phyloP scores from a whole-genome alignment of 2,888 invertebrate genomes.

The Dicyrtomina minuta region DNA sequence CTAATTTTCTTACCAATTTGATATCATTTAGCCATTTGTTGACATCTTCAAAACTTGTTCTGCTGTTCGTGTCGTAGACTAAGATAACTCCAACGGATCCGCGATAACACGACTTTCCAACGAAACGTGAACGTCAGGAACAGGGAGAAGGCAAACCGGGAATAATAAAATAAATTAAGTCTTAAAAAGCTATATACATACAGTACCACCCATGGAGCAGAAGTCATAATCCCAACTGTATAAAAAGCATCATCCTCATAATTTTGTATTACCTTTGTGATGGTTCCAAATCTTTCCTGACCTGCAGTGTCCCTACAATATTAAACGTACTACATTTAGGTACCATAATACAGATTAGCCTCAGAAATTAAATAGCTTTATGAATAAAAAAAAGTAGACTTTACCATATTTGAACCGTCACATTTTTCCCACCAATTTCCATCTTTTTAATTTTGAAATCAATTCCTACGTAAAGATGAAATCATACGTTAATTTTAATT shows the following conservation, averaged over 20 bases:
- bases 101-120: conserved; percentile 28
- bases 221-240: too few species aligned
- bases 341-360: too few species aligned
- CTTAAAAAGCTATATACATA: too few species aligned
- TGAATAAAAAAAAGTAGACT: too few species aligned
- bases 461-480: conserved; percentile 3
- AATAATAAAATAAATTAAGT: too few species aligned
- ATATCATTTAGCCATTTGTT: conserved; percentile 31
- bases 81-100: conserved; percentile 21
- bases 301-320: conserved; percentile 28
- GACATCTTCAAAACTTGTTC: conserved; percentile 23
- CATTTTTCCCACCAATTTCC: conserved; percentile 19
- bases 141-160: too few species aligned
- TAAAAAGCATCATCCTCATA: too few species aligned
- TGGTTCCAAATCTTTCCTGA: conserved; percentile 26
- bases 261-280: too few species aligned
- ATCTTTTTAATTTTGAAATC: conserved; percentile 30
- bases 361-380: too few species aligned
- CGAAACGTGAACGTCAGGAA: too few species aligned
- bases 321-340: not conserved
- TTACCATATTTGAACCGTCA: conserved; percentile 31
- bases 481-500: too few species aligned
- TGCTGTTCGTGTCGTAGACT: conserved; percentile 1
- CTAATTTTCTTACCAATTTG: conserved; percentile 6
- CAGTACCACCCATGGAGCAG: too few species aligned